Evolutionary conservation across 2,888 invertebrate genomes (phyloP).

Genomic region (Leptinotarsa haldemani): DNA sequence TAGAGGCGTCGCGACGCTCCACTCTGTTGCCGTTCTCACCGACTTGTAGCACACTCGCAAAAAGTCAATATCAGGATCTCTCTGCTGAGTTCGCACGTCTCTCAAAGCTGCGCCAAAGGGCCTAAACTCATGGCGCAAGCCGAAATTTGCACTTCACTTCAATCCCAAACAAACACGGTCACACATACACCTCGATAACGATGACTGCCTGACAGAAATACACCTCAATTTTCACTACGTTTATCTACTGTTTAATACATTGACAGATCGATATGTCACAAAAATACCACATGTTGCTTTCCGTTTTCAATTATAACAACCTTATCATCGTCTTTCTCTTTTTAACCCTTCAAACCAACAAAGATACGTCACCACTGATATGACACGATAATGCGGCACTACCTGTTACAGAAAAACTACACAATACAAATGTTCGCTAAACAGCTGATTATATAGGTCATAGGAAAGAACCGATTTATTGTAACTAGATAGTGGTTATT

Average conservation of each 20-base stretch:
- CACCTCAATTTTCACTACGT: constrained; percentile 35
- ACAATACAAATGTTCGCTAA: background rate
- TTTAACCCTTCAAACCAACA: constrained; percentile 23
- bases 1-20: constrained; percentile 47
- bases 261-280: constrained; percentile 56
- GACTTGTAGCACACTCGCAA: constrained; percentile 50
- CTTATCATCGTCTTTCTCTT: constrained; percentile 33
- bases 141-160: constrained; percentile 46
- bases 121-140: constrained; percentile 57
- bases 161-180: constrained; percentile 35
- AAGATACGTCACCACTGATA: constrained; percentile 29
- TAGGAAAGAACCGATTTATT: background rate
- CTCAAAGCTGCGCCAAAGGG: constrained; percentile 61
- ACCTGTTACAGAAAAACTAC: constrained; percentile 39
- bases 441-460: constrained; percentile 34
- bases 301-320: constrained; percentile 47
- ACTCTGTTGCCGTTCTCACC: constrained; percentile 57
- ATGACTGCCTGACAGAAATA: constrained; percentile 35
- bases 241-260: constrained; percentile 37
- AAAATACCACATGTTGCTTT: constrained; percentile 59
- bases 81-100: constrained; percentile 55
- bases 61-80: constrained; percentile 57
- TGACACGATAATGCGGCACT: constrained; percentile 42
- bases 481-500: background rate
- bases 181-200: constrained; percentile 36